phyloP scores from a whole-genome alignment of 1,140 invertebrate genomes.

The Macrostomum lignano region DNA sequence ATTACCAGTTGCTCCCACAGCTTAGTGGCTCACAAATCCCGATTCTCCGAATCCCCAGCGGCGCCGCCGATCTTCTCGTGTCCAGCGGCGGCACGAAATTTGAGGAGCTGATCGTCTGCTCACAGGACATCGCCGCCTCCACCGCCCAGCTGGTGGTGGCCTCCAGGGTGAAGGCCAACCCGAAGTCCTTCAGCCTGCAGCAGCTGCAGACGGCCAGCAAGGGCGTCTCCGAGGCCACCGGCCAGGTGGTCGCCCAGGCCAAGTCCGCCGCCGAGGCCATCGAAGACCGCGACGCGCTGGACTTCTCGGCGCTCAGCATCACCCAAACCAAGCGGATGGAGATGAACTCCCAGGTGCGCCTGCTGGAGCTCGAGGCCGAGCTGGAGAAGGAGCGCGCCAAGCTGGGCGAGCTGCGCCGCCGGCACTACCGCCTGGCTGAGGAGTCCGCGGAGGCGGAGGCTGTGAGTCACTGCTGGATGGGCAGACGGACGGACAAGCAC shows the following conservation, averaged over 20 bases:
- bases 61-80: constrained; percentile 70
- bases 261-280: constrained; percentile 55
- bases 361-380: constrained; percentile 63
- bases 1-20: not conserved
- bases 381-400: constrained; percentile 52
- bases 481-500: no score
- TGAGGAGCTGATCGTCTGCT: constrained; percentile 70
- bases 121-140: constrained; percentile 80
- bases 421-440: constrained; percentile 59
- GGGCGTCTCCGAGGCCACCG: constrained; percentile 57
- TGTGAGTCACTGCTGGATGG: not conserved
- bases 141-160: constrained; percentile 85
- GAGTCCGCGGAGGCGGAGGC: constrained; percentile 19
- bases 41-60: constrained; percentile 30
- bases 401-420: constrained; percentile 51
- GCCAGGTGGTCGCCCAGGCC: constrained; percentile 61
- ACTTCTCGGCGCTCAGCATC: constrained; percentile 49
- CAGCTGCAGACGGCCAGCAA: constrained; percentile 53
- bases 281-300: constrained; percentile 42
- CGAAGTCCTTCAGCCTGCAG: constrained; percentile 43
- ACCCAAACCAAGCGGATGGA: constrained; percentile 75
- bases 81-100: constrained; percentile 55
- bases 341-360: constrained; percentile 58
- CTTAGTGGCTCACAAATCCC: not conserved
- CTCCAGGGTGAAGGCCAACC: constrained; percentile 45